Evolutionary conservation across 2,888 invertebrate genomes (phyloP).

Genomic region (Himalopsyche japonica): DNA sequence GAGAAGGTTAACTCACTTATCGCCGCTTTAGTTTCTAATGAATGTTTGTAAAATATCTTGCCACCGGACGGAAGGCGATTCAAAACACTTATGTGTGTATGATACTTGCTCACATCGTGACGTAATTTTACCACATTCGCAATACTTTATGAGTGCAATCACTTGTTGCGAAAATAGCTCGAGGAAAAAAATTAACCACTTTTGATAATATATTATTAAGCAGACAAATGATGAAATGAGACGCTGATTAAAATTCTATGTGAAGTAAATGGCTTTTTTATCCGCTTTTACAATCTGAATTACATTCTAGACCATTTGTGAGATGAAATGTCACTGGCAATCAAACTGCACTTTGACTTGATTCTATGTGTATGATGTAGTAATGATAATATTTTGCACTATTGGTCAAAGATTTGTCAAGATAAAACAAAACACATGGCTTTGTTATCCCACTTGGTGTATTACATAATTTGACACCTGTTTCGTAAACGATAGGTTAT

Average conservation of each 20-base stretch:
- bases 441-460: too few relatives aligned
- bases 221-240: background rate
- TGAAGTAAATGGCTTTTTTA: background rate
- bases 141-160: background rate
- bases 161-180: background rate
- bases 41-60: background rate
- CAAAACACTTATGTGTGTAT: background rate
- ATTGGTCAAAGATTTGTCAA: background rate
- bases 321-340: background rate
- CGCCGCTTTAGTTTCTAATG: background rate
- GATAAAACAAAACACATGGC: too few relatives aligned
- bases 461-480: too few relatives aligned
- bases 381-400: background rate
- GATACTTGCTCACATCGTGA: background rate
- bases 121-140: background rate
- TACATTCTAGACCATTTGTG: background rate
- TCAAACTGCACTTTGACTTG: background rate
- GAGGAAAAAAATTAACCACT: background rate
- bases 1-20: background rate
- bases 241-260: background rate
- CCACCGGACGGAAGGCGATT: background rate
- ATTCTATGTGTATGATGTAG: background rate
- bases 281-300: background rate
- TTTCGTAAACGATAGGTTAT: too few relatives aligned
- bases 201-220: background rate